These are phyloP conservation scores for Aspidoscelis tigris DNA, from an alignment of 2,113 vertebrate genomes.

Conservation along the genomic window DNA sequence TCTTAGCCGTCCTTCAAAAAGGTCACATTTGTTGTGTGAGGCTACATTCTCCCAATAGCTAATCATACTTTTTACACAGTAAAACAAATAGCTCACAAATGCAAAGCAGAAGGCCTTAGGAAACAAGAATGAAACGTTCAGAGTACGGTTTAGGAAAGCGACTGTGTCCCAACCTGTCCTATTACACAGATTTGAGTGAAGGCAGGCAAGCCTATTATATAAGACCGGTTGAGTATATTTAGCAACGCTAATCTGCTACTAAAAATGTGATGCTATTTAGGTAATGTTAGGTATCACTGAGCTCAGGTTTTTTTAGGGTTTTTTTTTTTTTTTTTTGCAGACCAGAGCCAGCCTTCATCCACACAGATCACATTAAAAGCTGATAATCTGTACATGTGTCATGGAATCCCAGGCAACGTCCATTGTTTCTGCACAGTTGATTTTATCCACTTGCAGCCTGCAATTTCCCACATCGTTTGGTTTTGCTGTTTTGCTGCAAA, in stretches of 20 bases:
- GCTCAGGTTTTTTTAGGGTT: no score
- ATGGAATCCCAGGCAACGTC: no score
- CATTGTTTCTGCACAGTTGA: no score
- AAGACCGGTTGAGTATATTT: slow-evolving; percentile 33
- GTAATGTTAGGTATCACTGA: not conserved
- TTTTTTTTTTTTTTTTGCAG: no score
- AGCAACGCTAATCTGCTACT: slow-evolving; percentile 37
- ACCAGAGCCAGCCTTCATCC: no score
- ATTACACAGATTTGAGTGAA: slow-evolving; percentile 24
- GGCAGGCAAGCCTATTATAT: slow-evolving; percentile 3
- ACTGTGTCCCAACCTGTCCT: slow-evolving; percentile 27
- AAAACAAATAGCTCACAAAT: slow-evolving; percentile 31
- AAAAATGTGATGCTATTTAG: slow-evolving; percentile 17
- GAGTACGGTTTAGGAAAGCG: not conserved
- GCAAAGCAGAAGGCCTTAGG: not conserved
- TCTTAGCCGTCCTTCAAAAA: not conserved
- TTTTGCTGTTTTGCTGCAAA: no score
- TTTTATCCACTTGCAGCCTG: no score
- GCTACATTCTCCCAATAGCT: slow-evolving; percentile 21
- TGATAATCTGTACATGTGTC: no score
- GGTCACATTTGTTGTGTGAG: slow-evolving; percentile 31
- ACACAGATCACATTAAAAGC: no score
- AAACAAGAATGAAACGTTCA: not conserved
- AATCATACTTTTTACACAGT: slow-evolving; percentile 35
- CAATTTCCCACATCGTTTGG: no score